Evolutionary conservation across 2,113 vertebrate species (phyloP), one percentile per base, ranked within the genome.

Genomic region (Pseudorhombus dupliciocellatus): DNA sequence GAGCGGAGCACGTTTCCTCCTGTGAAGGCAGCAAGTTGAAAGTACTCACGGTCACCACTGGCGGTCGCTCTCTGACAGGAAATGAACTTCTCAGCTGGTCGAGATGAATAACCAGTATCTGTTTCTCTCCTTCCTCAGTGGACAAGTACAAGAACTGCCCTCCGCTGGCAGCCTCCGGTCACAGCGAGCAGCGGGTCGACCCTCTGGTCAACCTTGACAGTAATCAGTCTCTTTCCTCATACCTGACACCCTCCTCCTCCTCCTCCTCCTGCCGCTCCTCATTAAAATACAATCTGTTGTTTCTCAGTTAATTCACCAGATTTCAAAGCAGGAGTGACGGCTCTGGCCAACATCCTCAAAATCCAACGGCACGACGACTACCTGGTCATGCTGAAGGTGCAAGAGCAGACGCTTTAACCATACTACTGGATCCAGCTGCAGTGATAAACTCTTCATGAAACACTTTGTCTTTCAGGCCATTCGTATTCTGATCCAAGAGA

Each of bases 351-450:
- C 80, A 95, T 99, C 44, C 95, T 99, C 8, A 97, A 99, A 77
- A 96, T 99, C 46, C 97, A 97, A 16, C 92, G 96, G 0, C 98
- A 99, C 0, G 97, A 99, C 9, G 97, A 99, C 90, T 98, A 99
- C 70, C 86, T 99, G 90, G 91, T 99, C 18, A 97, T 99, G 97
- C 95, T 99, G 25, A 99, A 98, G 95, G 98, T 99, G 80, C 26
- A 59, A 20, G 18, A 8, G 0, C 0, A 11, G 34, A 28, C 5
- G 26, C 5, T 28, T 28, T 28, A 28, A 28, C 5, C 26, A 40
- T 40, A 40, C n/a, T n/a, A n/a, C n/a, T 40, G 37, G 10, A 40
- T 44, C 42, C 26, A 28, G 26, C 26, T 28, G 26, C 26, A 28
- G 2, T 28, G 26, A 28, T 5, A 28, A 28, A 28, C 2, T 3